Evolutionary conservation across 2,888 invertebrate species (phyloP), one percentile per base, ranked within the genome.

Genomic region (Acanthoscelides obtectus): DNA sequence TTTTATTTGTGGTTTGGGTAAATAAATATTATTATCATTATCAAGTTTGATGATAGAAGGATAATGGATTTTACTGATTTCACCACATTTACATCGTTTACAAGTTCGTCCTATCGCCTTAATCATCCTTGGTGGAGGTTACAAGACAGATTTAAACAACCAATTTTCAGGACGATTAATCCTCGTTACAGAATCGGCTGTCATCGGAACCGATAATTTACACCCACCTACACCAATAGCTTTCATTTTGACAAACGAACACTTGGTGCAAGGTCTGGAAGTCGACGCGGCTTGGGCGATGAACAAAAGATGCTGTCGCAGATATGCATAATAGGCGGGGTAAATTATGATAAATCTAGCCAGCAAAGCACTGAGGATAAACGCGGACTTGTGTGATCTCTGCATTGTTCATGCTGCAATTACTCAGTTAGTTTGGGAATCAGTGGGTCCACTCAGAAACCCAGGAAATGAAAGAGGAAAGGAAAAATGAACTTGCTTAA

Each of bases 141-240:
- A 45, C 45, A 45, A 12, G 45, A 45, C 17, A 17, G 45, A 45
- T 45, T 12, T 45, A 12, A 45, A 66, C 66, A 66, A 3, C 66
- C 66, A 66, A 21, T 66, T 66, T 67, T 68, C 63, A 20, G 20
- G 22, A 69, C 71, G 72, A 72, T 72, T 70, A 72, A 72, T 72
- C 45, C 66, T 20, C 20, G 21, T 19, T 64, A 67, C 70, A 69
- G 68, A 65, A 64, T 27, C 66, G 69, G 20, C 17, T 27, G 72
- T 76, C 74, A 73, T 73, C 73, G 73, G 64, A 70, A 65, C 65
- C 75, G 71, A 76, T 75, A 73, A 77, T 77, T 75, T 77, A 77
- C 74, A 75, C 74, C 75, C 75, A 76, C 75, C 69, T 68, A 67
- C 71, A 67, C 21, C 74, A 69, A 73, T 75, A 74, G 68, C 73